Evolutionary conservation across 1,140 invertebrate species (phyloP).

Genomic region (Temnothorax nylanderi): DNA sequence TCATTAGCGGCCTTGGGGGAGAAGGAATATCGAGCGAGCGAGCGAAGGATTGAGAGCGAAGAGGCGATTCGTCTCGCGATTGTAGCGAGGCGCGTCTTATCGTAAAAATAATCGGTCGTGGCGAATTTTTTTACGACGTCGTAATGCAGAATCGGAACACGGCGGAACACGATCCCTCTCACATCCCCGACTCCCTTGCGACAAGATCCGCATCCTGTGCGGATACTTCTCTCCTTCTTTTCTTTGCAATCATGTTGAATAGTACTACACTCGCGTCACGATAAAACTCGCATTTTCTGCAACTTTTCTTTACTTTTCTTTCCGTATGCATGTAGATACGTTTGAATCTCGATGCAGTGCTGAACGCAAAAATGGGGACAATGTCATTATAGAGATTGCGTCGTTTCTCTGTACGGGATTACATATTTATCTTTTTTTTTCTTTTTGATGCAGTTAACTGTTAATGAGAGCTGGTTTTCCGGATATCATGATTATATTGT

Average conservation of each 20-base stretch:
- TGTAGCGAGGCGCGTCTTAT: not conserved
- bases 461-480: constrained; percentile 1
- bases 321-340: not conserved
- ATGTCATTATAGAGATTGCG: not conserved
- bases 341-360: not conserved
- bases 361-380: too few species aligned
- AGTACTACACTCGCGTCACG: not conserved
- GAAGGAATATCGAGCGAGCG: constrained; percentile 53
- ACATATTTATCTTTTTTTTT: not conserved
- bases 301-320: not conserved
- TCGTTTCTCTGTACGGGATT: not conserved
- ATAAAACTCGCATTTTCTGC: constrained; percentile 6
- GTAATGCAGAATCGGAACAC: constrained; percentile 29
- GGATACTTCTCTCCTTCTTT: not conserved
- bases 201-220: not conserved
- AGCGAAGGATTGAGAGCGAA: constrained; percentile 11
- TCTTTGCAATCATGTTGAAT: not conserved
- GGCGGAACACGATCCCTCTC: not conserved
- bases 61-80: constrained; percentile 37
- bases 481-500: not conserved
- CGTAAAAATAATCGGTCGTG: constrained; percentile 36
- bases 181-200: not conserved
- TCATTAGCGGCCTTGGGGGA: constrained; percentile 52
- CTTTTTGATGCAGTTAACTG: not conserved
- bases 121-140: constrained; percentile 48